These are phyloP conservation scores for Andrena haemorrhoa DNA, from an alignment of 2,888 invertebrate species.

Conservation along the genomic window DNA sequence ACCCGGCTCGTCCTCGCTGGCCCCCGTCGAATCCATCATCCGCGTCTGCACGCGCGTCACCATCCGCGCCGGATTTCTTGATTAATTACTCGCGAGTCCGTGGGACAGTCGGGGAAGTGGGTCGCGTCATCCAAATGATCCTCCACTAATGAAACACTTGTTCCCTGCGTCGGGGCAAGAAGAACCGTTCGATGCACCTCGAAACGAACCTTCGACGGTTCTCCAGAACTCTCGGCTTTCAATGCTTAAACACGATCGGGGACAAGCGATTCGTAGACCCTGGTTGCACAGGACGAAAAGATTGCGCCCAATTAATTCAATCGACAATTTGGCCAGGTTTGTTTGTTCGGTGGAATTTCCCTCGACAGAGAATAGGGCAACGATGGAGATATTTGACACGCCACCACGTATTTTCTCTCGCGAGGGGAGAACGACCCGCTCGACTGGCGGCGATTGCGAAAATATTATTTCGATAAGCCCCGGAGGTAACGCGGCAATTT, in stretches of 20 bases:
- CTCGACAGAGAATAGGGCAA: neutral
- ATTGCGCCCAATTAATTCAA: too few species aligned
- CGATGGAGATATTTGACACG: constrained; percentile 23
- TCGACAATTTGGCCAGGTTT: neutral
- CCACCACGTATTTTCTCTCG: constrained; percentile 2
- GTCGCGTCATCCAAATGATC: constrained; percentile 62
- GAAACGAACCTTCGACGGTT: neutral
- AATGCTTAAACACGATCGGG: neutral
- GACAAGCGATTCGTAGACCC: neutral
- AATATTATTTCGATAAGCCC: constrained; percentile 60
- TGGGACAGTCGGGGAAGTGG: constrained; percentile 42
- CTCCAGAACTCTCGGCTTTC: neutral
- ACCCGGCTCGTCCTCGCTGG: constrained; percentile 27
- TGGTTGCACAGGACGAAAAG: neutral
- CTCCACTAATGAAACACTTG: constrained; percentile 48
- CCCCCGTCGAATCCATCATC: constrained; percentile 51
- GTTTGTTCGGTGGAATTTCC: constrained; percentile 20
- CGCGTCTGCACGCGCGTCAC: constrained; percentile 21
- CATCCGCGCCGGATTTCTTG: constrained; percentile 54
- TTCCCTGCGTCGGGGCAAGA: constrained; percentile 20
- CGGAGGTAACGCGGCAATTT: constrained; percentile 3
- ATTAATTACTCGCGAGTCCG: constrained; percentile 64
- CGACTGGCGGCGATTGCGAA: constrained; percentile 11
- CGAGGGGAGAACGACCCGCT: neutral
- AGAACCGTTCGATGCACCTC: constrained; percentile 18